Evolutionary conservation across 2,888 invertebrate species (phyloP).

Genomic region (Drosophila lutescens): DNA sequence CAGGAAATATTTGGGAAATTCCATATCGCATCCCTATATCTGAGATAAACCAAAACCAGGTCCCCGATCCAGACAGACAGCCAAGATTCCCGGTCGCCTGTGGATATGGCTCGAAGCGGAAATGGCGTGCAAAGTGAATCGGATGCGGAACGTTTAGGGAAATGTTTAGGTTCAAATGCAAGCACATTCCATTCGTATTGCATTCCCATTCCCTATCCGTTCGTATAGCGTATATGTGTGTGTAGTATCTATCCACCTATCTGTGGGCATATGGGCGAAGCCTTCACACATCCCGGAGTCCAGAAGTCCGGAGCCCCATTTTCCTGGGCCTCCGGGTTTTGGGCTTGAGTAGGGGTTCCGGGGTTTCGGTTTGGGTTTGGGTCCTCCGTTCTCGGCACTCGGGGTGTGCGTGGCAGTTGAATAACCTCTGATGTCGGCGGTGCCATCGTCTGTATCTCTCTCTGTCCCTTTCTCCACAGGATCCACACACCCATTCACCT

Average conservation of each 20-base stretch:
- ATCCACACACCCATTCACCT: constrained; percentile 40
- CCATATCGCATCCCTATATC: constrained; percentile 36
- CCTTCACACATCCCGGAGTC: constrained; percentile 29
- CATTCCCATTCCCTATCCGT: constrained; percentile 22
- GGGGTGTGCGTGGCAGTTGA: constrained; percentile 64
- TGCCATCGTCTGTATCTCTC: constrained; percentile 42
- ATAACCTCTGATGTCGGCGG: constrained; percentile 63
- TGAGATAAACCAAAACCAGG: constrained; percentile 21
- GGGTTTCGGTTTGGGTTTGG: not conserved
- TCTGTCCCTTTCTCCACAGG: constrained; percentile 46
- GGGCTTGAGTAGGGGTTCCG: not conserved
- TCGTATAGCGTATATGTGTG: constrained; percentile 5
- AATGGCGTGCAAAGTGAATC: constrained; percentile 78
- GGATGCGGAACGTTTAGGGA: constrained; percentile 72
- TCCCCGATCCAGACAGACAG: constrained; percentile 14
- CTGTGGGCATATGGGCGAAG: constrained; percentile 39
- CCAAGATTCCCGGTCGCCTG: constrained; percentile 34
- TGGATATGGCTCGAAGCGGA: constrained; percentile 67
- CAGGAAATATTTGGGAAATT: constrained; percentile 19
- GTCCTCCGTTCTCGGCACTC: not conserved
- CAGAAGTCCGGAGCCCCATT: constrained; percentile 33
- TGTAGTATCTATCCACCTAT: constrained; percentile 36
- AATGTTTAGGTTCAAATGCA: constrained; percentile 77
- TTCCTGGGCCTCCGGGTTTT: not conserved
- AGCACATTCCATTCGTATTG: constrained; percentile 57